A percentile compares a stretch with the other conserved stretches of the same genome.
phyloP scores from a whole-genome alignment of 2,113 vertebrate species.

The Mionectes macconnelli region DNA sequence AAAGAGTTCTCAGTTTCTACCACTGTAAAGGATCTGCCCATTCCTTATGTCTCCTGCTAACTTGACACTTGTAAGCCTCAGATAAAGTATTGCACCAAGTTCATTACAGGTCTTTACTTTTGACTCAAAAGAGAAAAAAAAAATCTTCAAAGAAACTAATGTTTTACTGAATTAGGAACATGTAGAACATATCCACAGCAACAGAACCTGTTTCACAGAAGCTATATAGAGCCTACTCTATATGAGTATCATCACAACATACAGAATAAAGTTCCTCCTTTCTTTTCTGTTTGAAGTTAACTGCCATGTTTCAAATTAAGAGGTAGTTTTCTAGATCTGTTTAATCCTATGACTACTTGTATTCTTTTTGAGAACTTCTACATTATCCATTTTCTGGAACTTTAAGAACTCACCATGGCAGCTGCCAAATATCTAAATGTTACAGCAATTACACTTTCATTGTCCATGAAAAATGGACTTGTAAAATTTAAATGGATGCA shows the following conservation, averaged over 20 bases:
- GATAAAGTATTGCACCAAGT: background rate
- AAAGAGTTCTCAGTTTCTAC: background rate
- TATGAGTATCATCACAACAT: background rate
- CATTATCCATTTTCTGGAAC: background rate
- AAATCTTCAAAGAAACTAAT: background rate
- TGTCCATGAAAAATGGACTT: conserved; percentile 14
- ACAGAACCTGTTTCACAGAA: background rate
- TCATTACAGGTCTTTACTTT: background rate
- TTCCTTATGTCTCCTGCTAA: background rate
- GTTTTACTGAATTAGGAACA: background rate
- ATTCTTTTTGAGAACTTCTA: background rate
- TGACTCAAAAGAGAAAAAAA: background rate
- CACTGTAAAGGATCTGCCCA: background rate
- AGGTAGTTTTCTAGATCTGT: conserved; percentile 2
- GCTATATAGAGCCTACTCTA: background rate
- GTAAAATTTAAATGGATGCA: conserved; percentile 26
- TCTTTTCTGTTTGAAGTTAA: background rate
- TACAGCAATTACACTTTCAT: conserved; percentile 60
- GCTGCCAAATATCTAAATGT: conserved; percentile 58
- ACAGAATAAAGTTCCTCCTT: background rate
- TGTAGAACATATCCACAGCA: background rate
- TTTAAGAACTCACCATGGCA: conserved; percentile 21
- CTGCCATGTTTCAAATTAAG: background rate
- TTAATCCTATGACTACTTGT: background rate
- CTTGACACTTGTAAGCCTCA: background rate